phyloP scores from a whole-genome alignment of 1,140 invertebrate species.

The Trachelipus rathkii region DNA sequence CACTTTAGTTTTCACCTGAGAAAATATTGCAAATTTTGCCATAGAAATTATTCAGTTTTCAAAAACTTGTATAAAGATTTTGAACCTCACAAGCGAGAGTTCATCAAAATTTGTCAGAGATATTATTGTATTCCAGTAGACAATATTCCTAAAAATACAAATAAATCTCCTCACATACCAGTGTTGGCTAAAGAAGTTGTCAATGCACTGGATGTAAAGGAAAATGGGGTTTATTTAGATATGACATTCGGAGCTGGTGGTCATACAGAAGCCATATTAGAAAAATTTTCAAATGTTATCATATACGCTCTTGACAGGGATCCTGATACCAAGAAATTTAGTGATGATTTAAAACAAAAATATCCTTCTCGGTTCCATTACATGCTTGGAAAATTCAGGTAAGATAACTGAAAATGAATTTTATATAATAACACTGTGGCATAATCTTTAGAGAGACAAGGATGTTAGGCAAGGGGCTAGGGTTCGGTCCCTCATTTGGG shows the following conservation, averaged over 20 bases:
- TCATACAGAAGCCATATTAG: slow-evolving; percentile 24
- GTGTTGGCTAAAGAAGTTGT: neutral
- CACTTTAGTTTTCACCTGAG: neutral
- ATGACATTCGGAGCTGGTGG: slow-evolving; percentile 28
- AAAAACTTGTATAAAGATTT: neutral
- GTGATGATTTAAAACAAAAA: neutral
- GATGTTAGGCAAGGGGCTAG: too few relatives aligned
- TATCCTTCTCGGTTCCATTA: slow-evolving; percentile 21
- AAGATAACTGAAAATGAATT: neutral
- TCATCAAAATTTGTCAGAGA: too few relatives aligned
- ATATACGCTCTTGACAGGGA: slow-evolving; percentile 24
- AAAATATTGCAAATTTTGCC: neutral
- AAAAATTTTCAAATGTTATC: neutral
- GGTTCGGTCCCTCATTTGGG: too few relatives aligned
- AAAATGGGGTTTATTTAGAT: slow-evolving; percentile 18
- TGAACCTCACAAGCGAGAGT: too few relatives aligned
- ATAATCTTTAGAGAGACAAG: too few relatives aligned
- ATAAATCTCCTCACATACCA: neutral
- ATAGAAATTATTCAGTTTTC: neutral
- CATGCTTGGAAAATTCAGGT: slow-evolving; percentile 25
- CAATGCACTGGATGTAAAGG: neutral
- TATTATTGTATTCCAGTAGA: too few relatives aligned
- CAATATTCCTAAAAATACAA: too few relatives aligned
- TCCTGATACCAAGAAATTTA: slow-evolving; percentile 8
- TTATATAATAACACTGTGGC: too few relatives aligned